Percentiles rank a stretch among this genome's conserved stretches.
phyloP scores from a whole-genome alignment of 2,888 invertebrate species.

The Branchipolynoe longqiensis region DNA sequence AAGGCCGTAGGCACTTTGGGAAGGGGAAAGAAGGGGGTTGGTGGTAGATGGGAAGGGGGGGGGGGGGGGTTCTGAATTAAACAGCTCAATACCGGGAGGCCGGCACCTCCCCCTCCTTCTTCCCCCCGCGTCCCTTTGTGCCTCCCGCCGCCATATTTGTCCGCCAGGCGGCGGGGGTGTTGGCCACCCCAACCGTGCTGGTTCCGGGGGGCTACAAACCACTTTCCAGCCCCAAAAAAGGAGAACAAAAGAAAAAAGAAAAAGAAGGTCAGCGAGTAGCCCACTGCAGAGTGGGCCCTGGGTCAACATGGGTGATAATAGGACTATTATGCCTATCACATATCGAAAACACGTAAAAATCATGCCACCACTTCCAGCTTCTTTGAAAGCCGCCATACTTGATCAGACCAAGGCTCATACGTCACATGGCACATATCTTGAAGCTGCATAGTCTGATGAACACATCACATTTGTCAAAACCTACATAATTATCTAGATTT shows the following conservation, averaged over 20 bases:
- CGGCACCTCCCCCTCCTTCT: background rate
- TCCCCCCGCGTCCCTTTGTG: constrained; percentile 27
- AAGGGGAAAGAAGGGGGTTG: background rate
- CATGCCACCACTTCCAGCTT: too few species aligned
- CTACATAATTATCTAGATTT: too few species aligned
- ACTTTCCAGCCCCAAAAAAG: background rate
- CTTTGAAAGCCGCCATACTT: too few species aligned
- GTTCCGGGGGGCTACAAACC: background rate
- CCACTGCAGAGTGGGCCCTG: background rate
- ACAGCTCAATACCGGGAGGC: constrained; percentile 55
- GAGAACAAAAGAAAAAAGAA: too few species aligned
- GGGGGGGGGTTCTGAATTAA: constrained; percentile 10
- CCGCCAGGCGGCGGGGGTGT: background rate
- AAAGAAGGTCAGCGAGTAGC: constrained; percentile 13
- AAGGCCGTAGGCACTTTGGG: constrained; percentile 8
- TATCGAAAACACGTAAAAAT: background rate
- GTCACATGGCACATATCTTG: too few species aligned
- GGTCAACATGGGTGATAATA: constrained; percentile 23
- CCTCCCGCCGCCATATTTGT: constrained; percentile 1
- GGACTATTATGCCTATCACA: background rate
- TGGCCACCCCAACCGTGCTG: background rate
- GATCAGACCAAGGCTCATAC: too few species aligned
- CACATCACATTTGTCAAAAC: too few species aligned
- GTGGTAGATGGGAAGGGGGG: background rate
- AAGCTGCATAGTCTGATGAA: too few species aligned